Evolutionary conservation across 2,797 vertebrate species (phyloP).

Genomic region (Enteromius viviparus): DNA sequence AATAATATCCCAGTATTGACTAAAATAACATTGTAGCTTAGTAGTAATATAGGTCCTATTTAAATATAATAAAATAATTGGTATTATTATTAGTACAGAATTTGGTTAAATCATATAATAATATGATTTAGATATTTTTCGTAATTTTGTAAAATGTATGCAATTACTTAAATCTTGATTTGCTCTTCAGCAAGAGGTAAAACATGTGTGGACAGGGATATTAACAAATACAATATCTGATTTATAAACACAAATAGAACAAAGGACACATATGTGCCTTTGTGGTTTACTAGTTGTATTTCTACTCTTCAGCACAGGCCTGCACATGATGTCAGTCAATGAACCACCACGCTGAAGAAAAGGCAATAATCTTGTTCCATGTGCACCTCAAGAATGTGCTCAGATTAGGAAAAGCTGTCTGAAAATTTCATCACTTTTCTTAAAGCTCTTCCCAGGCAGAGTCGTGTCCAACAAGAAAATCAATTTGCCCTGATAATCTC

Average conservation of each 20-base stretch:
- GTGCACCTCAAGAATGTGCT: neutral
- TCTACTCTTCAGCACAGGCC: neutral
- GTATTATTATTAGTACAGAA: neutral
- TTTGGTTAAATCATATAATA: neutral
- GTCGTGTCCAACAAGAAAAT: slow-evolving; percentile 33
- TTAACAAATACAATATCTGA: neutral
- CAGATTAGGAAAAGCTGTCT: slow-evolving; percentile 8
- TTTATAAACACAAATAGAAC: neutral
- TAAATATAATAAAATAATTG: too few species aligned
- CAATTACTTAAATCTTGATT: neutral
- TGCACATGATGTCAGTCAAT: neutral
- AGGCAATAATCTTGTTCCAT: neutral
- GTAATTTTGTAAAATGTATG: neutral
- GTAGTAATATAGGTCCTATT: too few species aligned
- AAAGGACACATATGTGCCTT: neutral
- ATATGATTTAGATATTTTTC: neutral
- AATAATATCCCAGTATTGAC: neutral
- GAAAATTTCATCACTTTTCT: slow-evolving; percentile 29
- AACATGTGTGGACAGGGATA: neutral
- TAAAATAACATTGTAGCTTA: neutral
- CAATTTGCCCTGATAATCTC: slow-evolving; percentile 51
- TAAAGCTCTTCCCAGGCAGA: neutral
- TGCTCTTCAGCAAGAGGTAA: neutral
- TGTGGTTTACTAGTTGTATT: neutral
- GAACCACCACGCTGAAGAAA: neutral